A percentile compares a stretch with the other conserved stretches of the same genome.
These are phyloP conservation scores for Agonopterix heracliana DNA, from an alignment of 2,888 invertebrate species.

Conservation along the genomic window DNA sequence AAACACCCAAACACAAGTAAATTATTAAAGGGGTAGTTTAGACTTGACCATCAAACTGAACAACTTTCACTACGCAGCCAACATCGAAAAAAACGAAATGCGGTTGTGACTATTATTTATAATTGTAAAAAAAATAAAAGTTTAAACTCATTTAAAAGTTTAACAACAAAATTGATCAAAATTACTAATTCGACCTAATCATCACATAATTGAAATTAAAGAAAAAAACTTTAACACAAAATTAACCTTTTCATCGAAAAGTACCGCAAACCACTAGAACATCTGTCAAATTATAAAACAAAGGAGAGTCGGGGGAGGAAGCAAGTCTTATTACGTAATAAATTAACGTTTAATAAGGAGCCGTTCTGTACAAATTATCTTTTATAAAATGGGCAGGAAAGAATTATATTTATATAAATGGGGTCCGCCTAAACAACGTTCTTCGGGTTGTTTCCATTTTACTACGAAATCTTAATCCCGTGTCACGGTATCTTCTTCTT, in stretches of 20 bases:
- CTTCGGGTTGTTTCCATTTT: constrained; percentile 36
- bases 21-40: too few relatives aligned
- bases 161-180: not conserved
- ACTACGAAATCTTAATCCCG: too few relatives aligned
- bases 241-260: constrained; percentile 11
- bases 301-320: constrained; percentile 22
- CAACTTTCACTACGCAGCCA: too few relatives aligned
- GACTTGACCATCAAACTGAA: too few relatives aligned
- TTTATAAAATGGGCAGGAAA: constrained; percentile 39
- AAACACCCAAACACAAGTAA: too few relatives aligned
- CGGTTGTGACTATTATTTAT: too few relatives aligned
- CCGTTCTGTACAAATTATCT: constrained; percentile 34
- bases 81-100: too few relatives aligned
- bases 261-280: constrained; percentile 21
- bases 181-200: too few relatives aligned
- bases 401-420: constrained; percentile 56
- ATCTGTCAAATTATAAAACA: constrained; percentile 41
- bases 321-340: constrained; percentile 33
- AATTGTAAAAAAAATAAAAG: too few relatives aligned
- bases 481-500: too few relatives aligned
- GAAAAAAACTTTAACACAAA: constrained; percentile 12
- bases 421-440: constrained; percentile 36
- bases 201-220: constrained; percentile 23
- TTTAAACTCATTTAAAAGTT: too few relatives aligned
- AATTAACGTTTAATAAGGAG: constrained; percentile 53